Evolutionary conservation across 2,113 vertebrate genomes (phyloP).

Genomic region (Rhabdomys dilectus): DNA sequence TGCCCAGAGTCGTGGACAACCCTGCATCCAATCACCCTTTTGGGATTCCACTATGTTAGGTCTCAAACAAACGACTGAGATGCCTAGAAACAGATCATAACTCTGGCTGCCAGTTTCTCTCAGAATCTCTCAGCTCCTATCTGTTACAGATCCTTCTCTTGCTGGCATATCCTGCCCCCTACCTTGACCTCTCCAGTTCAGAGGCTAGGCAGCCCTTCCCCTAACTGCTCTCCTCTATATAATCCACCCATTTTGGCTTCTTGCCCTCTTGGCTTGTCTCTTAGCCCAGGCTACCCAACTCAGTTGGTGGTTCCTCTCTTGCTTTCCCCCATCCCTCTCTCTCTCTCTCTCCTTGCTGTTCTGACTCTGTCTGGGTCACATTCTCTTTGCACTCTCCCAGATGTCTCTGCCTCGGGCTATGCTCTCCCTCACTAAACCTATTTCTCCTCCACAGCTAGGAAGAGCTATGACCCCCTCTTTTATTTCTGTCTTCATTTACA

Average conservation of each 20-base stretch:
- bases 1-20: accelerated
- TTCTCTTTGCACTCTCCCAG: neutral
- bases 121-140: neutral
- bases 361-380: neutral
- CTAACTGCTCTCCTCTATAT: neutral
- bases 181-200: neutral
- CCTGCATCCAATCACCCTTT: constrained; percentile 8
- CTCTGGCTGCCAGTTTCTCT: neutral
- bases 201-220: neutral
- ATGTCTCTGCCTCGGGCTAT: neutral
- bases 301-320: neutral
- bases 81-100: neutral
- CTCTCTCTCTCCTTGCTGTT: neutral
- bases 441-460: too few relatives aligned
- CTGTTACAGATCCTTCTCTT: neutral
- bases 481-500: neutral
- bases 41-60: neutral
- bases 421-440: neutral
- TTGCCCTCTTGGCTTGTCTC: neutral
- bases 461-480: too few relatives aligned
- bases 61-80: neutral
- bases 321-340: neutral
- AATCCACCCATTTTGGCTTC: neutral
- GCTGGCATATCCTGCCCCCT: neutral
- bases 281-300: neutral